Conservation (phyloP, 2,888 invertebrate species). For the Melinaea marsaeus region DNA sequence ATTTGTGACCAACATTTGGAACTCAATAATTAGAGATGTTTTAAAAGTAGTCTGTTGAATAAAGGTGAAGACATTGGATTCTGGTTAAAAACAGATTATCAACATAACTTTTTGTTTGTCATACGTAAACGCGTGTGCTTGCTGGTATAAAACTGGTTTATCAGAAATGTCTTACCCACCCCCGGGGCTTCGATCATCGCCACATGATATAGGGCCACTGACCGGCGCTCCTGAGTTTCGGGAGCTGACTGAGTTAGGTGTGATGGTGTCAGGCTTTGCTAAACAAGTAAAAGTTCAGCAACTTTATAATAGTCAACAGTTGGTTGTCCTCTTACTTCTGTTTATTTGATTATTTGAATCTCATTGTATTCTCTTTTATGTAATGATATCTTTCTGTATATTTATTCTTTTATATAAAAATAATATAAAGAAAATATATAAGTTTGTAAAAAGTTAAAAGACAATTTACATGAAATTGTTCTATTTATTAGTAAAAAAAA, state of each 20-base stretch:
- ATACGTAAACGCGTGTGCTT: conserved; percentile 92
- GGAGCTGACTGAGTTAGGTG: conserved; percentile 65
- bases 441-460: too few species aligned
- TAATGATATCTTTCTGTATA: neutral
- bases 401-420: too few species aligned
- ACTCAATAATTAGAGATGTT: too few species aligned
- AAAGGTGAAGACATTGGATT: too few species aligned
- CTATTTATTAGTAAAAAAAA: too few species aligned
- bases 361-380: neutral
- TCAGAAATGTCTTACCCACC: conserved; percentile 90
- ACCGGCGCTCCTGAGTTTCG: conserved; percentile 69
- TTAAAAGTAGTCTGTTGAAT: too few species aligned
- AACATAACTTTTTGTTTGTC: conserved; percentile 87
- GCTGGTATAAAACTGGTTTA: conserved; percentile 94
- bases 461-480: too few species aligned
- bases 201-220: conserved; percentile 80
- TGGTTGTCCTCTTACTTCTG: neutral
- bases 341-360: neutral
- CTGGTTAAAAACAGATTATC: neutral
- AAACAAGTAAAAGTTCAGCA: neutral
- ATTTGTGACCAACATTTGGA: too few species aligned
- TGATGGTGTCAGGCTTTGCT: conserved; percentile 81
- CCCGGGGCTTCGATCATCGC: conserved; percentile 88
- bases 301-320: neutral
- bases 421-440: too few species aligned